Percentiles rank a stretch among this genome's conserved stretches.
Evolutionary conservation across 2,797 vertebrate genomes (phyloP).

Genomic region (Acanthornis magna): DNA sequence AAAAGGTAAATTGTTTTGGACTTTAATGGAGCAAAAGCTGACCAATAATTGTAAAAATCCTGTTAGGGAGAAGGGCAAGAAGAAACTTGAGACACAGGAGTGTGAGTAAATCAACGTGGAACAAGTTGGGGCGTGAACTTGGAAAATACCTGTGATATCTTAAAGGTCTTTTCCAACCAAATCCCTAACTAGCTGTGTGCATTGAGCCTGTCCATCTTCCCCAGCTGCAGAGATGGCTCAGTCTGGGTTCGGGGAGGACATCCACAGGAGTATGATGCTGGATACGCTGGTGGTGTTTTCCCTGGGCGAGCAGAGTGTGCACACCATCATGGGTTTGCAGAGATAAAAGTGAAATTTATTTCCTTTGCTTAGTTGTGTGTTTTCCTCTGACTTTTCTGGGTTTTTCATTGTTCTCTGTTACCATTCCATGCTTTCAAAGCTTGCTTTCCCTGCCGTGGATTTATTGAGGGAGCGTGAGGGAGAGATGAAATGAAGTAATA

Average conservation of each 20-base stretch:
- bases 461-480: constrained; percentile 7
- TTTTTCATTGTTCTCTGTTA: neutral
- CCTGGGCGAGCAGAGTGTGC: neutral
- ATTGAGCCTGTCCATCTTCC: neutral
- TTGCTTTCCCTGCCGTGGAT: neutral
- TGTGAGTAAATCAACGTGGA: accelerated
- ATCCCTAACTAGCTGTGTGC: neutral
- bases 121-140: neutral
- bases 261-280: accelerated
- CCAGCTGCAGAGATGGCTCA: accelerated
- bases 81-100: neutral
- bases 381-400: neutral
- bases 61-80: neutral
- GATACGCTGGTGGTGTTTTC: neutral
- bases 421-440: neutral
- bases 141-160: neutral
- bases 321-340: neutral
- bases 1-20: neutral
- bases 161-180: neutral
- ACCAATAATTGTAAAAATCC: neutral
- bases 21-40: neutral
- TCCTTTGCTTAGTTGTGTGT: neutral
- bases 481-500: constrained; percentile 51
- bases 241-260: neutral
- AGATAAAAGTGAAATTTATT: neutral